phyloP scores from a whole-genome alignment of 2,113 vertebrate species.

The Burhinus oedicnemus region DNA sequence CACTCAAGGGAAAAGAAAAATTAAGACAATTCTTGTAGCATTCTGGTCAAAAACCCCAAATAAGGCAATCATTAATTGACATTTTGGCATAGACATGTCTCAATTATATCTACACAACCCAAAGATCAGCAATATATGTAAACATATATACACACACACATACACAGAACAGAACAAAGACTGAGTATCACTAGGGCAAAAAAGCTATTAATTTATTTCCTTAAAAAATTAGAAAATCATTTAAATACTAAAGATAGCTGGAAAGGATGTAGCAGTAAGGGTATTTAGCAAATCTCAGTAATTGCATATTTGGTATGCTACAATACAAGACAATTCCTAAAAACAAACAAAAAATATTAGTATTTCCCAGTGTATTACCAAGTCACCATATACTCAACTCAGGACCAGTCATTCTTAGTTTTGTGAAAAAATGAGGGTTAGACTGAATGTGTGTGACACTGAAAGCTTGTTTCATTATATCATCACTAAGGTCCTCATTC shows the following conservation, averaged over 20 bases:
- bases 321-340: background rate
- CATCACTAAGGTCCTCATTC: background rate
- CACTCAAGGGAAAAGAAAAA: background rate
- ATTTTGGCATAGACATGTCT: slow-evolving; percentile 38
- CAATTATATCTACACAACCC: background rate
- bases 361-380: background rate
- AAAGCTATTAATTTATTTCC: background rate
- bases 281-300: background rate
- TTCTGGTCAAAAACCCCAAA: background rate
- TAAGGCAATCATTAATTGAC: slow-evolving; percentile 49
- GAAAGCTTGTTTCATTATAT: background rate
- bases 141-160: background rate
- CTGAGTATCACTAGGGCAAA: background rate
- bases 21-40: background rate
- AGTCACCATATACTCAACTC: background rate
- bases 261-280: background rate
- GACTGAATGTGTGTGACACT: background rate
- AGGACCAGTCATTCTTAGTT: background rate
- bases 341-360: background rate
- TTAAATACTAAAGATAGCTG: background rate
- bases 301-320: background rate
- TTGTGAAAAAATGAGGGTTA: background rate
- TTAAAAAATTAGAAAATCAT: background rate
- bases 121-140: background rate
- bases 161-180: background rate